Percentiles rank a stretch among this genome's conserved stretches.
Evolutionary conservation across 2,797 vertebrate genomes (phyloP).

Genomic region (Epinephelus coioides): DNA sequence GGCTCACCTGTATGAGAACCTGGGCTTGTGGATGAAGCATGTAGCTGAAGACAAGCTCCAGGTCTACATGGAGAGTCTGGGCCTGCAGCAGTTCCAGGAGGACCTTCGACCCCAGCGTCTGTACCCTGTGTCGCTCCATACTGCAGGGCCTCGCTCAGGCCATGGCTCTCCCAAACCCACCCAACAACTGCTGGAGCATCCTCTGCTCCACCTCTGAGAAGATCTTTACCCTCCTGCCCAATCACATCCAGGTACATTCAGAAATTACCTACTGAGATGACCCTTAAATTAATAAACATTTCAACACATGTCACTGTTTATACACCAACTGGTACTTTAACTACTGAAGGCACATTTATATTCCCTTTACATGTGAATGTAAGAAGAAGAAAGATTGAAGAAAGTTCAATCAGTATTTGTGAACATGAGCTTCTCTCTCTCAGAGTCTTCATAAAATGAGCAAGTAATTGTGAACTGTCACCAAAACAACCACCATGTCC

Average conservation of each 20-base stretch:
- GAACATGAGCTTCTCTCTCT: too few species aligned
- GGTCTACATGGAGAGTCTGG: conserved; percentile 87
- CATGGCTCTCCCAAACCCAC: conserved; percentile 91
- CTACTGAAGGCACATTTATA: background rate
- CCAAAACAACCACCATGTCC: too few species aligned
- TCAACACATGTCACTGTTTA: too few species aligned
- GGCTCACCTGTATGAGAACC: conserved; percentile 86
- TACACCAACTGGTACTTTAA: background rate
- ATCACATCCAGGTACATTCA: conserved; percentile 87
- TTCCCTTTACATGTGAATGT: too few species aligned
- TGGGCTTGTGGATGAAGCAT: conserved; percentile 93
- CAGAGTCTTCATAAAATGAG: too few species aligned
- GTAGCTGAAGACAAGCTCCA: conserved; percentile 93
- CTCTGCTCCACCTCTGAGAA: conserved; percentile 88
- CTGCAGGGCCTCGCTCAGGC: conserved; percentile 90
- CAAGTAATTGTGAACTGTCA: too few species aligned
- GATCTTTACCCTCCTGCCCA: conserved; percentile 91
- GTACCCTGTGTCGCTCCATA: conserved; percentile 82
- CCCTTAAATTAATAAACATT: too few species aligned
- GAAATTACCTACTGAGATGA: background rate
- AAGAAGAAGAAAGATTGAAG: too few species aligned
- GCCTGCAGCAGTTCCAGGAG: conserved; percentile 88
- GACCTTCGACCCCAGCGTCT: conserved; percentile 56
- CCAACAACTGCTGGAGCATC: conserved; percentile 89
- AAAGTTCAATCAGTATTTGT: too few species aligned